phyloP scores from a whole-genome alignment of 2,113 vertebrate genomes.

The Turnix velox region DNA sequence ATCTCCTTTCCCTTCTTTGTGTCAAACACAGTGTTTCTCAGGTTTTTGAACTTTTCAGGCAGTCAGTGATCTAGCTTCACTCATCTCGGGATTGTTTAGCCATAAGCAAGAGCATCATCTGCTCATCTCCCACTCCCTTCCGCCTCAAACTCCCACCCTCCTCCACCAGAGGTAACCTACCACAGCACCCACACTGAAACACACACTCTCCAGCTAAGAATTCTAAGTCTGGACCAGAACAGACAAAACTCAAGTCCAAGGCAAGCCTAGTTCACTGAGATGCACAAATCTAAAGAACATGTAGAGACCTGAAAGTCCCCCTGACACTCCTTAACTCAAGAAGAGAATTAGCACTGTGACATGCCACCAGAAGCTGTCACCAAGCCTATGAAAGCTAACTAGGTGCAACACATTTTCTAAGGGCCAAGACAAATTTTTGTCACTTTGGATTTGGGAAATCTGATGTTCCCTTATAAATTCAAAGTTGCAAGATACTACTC shows the following conservation, averaged over 20 bases:
- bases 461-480: background rate
- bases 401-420: background rate
- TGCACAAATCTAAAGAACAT: background rate
- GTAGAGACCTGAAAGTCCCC: background rate
- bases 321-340: background rate
- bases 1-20: background rate
- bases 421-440: background rate
- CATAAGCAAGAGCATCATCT: background rate
- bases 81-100: background rate
- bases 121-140: too few relatives aligned
- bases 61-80: background rate
- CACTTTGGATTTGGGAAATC: background rate
- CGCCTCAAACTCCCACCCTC: background rate
- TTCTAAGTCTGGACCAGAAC: background rate
- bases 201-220: background rate
- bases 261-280: background rate
- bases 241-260: background rate
- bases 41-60: background rate
- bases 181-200: background rate
- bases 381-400: background rate
- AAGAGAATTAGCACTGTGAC: background rate
- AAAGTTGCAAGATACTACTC: background rate
- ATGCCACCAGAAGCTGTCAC: background rate
- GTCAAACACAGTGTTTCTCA: fast-evolving
- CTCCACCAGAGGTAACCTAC: background rate